Evolutionary conservation across 2,797 vertebrate species (phyloP), one percentile per base, ranked within the genome.

Genomic region (Nasua narica): DNA sequence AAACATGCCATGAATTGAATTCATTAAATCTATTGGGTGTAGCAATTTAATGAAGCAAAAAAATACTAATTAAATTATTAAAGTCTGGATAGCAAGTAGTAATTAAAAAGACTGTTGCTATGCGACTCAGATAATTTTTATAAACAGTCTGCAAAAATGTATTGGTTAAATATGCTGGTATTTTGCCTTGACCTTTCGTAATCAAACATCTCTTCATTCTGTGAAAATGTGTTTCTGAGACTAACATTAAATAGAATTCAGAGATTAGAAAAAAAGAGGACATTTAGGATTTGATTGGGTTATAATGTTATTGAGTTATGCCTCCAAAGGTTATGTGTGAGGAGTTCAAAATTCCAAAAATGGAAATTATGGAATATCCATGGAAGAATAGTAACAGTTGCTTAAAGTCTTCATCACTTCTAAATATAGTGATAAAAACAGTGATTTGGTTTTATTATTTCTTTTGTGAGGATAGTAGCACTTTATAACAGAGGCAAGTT

Each of bases 61-160:
- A 98, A 98, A 98, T 98, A 97, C 93, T 98, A 98, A 99, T 98
- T 98, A 98, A 98, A 98, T 98, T 98, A 98, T 98, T 98, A 98
- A 98, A 98, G 98, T 97, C 87, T 97, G 96, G 95, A 98, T 98
- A 96, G 48, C 77, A 98, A 98, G 79, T 97, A 93, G 96, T 98
- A 98, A 98, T 98, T 98, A 98, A 98, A 98, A 98, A 96, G 88
- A 86, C 78, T 4, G 98, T 98, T 98, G 98, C 97, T 98, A 98
- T 89, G 98, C 96, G 97, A 98, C 97, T 74, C 83, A 62, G 97
- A 98, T 40, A 43, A 95, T 97, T 98, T 98, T 96, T 98, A 84
- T 97, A 97, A 98, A 97, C 0, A 40, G 72, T 95, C 48, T 95
- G 76, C 19, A 97, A 94, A 98, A 98, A 95, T 96, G 15, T 86